Conservation (phyloP, 2,113 vertebrate genomes). For the Coregonus clupeaformis region DNA sequence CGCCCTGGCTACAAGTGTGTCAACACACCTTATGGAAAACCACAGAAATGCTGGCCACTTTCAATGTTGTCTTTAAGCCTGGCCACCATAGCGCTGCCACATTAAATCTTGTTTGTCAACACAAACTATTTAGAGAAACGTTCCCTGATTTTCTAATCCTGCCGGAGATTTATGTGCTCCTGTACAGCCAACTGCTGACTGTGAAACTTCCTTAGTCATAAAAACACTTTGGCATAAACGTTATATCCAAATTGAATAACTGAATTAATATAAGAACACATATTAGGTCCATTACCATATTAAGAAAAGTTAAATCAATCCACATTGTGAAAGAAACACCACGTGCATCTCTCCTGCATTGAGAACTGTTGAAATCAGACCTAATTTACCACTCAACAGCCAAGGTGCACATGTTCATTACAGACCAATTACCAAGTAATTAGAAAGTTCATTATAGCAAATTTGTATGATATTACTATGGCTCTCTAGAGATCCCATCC, state of each 20-base stretch:
- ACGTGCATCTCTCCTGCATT: background rate
- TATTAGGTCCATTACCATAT: background rate
- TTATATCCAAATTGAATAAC: background rate
- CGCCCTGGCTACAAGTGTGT: slow-evolving; percentile 56
- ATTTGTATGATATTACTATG: background rate
- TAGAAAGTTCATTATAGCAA: background rate
- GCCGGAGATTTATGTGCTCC: slow-evolving; percentile 28
- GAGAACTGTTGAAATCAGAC: background rate
- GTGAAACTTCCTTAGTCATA: background rate
- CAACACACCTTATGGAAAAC: slow-evolving; percentile 39
- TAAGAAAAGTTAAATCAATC: background rate
- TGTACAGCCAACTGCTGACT: background rate
- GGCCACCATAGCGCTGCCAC: slow-evolving; percentile 41
- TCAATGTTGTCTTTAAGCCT: slow-evolving; percentile 60
- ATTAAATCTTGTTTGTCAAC: slow-evolving; percentile 70
- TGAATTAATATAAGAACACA: background rate
- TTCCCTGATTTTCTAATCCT: slow-evolving; percentile 37
- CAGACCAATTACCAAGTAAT: too few relatives aligned
- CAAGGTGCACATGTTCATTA: slow-evolving; percentile 15
- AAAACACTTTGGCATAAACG: background rate
- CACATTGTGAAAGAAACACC: background rate
- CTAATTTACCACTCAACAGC: slow-evolving; percentile 11
- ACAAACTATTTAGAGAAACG: slow-evolving; percentile 57
- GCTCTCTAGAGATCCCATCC: background rate
- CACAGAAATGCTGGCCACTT: slow-evolving; percentile 46